Percentiles rank a stretch among this genome's conserved stretches.
Conservation (phyloP, 1,140 invertebrate species). For the Cyclina sinensis region DNA sequence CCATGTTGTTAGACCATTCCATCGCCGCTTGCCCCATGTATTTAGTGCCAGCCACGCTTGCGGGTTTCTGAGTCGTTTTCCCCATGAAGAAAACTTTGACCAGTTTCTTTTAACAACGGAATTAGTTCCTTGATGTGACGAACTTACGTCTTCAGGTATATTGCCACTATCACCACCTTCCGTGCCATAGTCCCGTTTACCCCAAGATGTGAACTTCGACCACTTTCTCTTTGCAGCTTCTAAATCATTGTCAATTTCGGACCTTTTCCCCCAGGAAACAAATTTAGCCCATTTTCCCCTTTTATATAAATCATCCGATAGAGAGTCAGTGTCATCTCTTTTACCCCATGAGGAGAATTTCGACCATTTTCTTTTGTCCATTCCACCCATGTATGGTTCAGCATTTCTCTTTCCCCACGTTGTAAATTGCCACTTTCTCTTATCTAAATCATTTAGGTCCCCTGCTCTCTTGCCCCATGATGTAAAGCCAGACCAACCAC, state of each 20-base stretch:
- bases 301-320: slow-evolving; percentile 11
- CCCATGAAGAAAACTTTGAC: slow-evolving; percentile 63
- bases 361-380: slow-evolving; percentile 59
- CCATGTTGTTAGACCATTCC: slow-evolving; percentile 61
- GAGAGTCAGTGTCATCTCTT: neutral
- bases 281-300: slow-evolving; percentile 57
- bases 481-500: slow-evolving; percentile 51
- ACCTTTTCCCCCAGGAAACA: slow-evolving; percentile 52
- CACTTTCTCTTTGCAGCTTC: slow-evolving; percentile 58
- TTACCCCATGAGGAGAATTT: slow-evolving; percentile 59
- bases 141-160: slow-evolving; percentile 32
- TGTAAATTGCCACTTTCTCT: slow-evolving; percentile 34
- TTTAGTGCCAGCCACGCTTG: slow-evolving; percentile 22
- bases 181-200: slow-evolving; percentile 25
- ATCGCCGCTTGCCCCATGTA: slow-evolving; percentile 48
- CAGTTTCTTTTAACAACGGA: slow-evolving; percentile 54
- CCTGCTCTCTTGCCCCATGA: slow-evolving; percentile 46
- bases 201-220: slow-evolving; percentile 62
- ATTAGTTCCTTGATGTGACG: slow-evolving; percentile 36
- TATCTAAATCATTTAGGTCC: neutral
- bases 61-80: slow-evolving; percentile 28
- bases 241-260: neutral
- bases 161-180: neutral
- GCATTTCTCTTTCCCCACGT: slow-evolving; percentile 34
- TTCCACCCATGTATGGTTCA: neutral